Evolutionary conservation across 2,888 invertebrate species (phyloP).

Genomic region (Melieria crassipennis): DNA sequence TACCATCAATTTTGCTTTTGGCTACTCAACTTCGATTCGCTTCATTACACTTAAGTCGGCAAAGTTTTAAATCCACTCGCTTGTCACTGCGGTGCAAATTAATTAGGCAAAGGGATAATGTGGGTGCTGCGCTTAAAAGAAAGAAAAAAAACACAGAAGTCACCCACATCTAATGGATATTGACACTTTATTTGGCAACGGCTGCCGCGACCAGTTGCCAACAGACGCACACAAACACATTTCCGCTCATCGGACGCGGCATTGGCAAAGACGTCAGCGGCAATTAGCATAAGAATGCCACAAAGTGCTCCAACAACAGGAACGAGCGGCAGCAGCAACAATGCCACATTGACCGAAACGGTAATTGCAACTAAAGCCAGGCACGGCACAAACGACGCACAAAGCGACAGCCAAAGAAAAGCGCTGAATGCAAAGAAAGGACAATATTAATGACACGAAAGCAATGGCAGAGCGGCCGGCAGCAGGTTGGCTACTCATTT

Average conservation of each 20-base stretch:
- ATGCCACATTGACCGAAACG: background rate
- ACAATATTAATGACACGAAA: too few species aligned
- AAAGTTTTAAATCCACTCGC: slow-evolving; percentile 30
- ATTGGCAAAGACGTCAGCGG: slow-evolving; percentile 15
- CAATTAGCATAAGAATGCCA: slow-evolving; percentile 20
- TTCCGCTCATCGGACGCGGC: background rate
- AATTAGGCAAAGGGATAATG: slow-evolving; percentile 29
- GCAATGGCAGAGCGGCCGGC: too few species aligned
- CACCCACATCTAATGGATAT: slow-evolving; percentile 27
- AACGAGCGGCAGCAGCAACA: too few species aligned
- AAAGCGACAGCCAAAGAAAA: too few species aligned
- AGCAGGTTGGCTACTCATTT: too few species aligned
- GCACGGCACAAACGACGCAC: too few species aligned
- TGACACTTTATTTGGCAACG: slow-evolving; percentile 26
- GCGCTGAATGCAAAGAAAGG: too few species aligned
- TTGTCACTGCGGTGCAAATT: slow-evolving; percentile 29
- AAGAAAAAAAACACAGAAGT: slow-evolving; percentile 25
- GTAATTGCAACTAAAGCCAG: too few species aligned
- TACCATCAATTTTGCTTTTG: too few species aligned
- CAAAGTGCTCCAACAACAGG: slow-evolving; percentile 2
- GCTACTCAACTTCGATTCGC: too few species aligned
- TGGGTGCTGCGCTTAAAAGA: slow-evolving; percentile 16
- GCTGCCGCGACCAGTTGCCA: background rate
- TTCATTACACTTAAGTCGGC: background rate
- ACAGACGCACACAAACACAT: background rate